Percentiles rank a stretch among this genome's conserved stretches.
Conservation (phyloP, 1,140 invertebrate genomes). For the Holotrichia oblita region DNA sequence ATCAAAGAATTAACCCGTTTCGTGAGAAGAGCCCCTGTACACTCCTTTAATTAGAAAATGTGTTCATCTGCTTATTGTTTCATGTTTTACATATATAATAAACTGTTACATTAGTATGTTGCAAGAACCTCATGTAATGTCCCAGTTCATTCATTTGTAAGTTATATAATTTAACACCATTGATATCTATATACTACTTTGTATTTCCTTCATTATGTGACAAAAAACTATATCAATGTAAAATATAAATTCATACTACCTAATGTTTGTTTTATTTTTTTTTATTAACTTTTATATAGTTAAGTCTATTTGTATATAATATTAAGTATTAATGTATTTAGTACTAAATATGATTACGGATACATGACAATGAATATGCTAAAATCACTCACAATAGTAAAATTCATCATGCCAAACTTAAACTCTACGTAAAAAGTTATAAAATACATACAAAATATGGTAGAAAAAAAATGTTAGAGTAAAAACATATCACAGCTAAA, state of each 20-base stretch:
- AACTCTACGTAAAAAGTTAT: background rate
- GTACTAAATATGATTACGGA: slow-evolving; percentile 7
- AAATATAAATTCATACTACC: slow-evolving; percentile 24
- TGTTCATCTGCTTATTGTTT: slow-evolving; percentile 11
- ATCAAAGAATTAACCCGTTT: slow-evolving; percentile 97
- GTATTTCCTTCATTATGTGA: slow-evolving; percentile 12
- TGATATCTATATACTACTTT: background rate
- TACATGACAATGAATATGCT: slow-evolving; percentile 37
- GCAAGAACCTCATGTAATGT: slow-evolving; percentile 13
- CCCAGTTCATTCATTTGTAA: background rate
- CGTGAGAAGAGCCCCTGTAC: slow-evolving; percentile 94
- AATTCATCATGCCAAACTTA: background rate
- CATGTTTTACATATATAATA: background rate
- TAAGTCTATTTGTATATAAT: slow-evolving; percentile 37
- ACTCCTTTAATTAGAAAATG: slow-evolving; percentile 69
- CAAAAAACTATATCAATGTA: slow-evolving; percentile 23
- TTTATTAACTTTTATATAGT: slow-evolving; percentile 25
- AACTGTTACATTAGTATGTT: slow-evolving; percentile 17
- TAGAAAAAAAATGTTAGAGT: background rate
- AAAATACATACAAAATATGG: slow-evolving; percentile 32
- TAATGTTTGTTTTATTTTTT: background rate
- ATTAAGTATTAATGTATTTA: slow-evolving; percentile 23
- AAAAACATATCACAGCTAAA: slow-evolving; percentile 8
- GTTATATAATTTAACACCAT: background rate
- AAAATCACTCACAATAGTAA: slow-evolving; percentile 14